A percentile compares a stretch with the other conserved stretches of the same genome.
phyloP scores from a whole-genome alignment of 2,113 vertebrate species.

The Corythoichthys haematopterus region DNA sequence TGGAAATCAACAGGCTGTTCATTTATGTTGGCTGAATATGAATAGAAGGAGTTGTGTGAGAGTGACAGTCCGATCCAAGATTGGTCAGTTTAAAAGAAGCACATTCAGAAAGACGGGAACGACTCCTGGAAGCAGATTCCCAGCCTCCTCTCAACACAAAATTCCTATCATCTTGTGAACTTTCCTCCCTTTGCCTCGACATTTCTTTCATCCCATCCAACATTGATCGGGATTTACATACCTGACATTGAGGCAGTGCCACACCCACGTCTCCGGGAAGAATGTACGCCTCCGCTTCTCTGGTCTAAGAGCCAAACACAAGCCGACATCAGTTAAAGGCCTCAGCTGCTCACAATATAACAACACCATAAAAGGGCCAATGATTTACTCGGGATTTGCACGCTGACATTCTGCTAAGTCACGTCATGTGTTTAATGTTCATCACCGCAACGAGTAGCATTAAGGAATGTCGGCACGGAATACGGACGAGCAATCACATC shows the following conservation, averaged over 20 bases:
- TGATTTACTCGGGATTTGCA: conserved; percentile 39
- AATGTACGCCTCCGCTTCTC: conserved; percentile 87
- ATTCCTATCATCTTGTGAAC: conserved; percentile 2
- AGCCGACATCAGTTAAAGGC: conserved; percentile 51
- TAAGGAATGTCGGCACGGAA: conserved; percentile 29
- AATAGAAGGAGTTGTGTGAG: conserved; percentile 50
- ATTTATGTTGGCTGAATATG: conserved; percentile 56
- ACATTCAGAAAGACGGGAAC: conserved; percentile 45
- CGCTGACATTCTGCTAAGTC: conserved; percentile 33
- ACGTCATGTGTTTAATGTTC: conserved; percentile 51
- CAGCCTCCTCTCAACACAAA: background rate
- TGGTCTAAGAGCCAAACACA: conserved; percentile 71
- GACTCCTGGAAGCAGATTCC: conserved; percentile 16
- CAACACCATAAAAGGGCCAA: conserved; percentile 47
- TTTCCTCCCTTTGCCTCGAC: background rate
- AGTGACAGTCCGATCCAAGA: conserved; percentile 43
- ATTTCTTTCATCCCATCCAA: background rate
- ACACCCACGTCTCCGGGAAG: conserved; percentile 90
- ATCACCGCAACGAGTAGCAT: conserved; percentile 25
- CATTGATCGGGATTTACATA: conserved; percentile 55
- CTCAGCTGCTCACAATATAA: conserved; percentile 55
- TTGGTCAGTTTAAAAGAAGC: conserved; percentile 45
- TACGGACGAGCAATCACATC: conserved; percentile 20
- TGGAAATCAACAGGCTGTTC: conserved; percentile 56
- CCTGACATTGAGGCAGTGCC: conserved; percentile 89